Conservation (phyloP, 1,140 invertebrate species). For the Tetramorium simillimum region DNA sequence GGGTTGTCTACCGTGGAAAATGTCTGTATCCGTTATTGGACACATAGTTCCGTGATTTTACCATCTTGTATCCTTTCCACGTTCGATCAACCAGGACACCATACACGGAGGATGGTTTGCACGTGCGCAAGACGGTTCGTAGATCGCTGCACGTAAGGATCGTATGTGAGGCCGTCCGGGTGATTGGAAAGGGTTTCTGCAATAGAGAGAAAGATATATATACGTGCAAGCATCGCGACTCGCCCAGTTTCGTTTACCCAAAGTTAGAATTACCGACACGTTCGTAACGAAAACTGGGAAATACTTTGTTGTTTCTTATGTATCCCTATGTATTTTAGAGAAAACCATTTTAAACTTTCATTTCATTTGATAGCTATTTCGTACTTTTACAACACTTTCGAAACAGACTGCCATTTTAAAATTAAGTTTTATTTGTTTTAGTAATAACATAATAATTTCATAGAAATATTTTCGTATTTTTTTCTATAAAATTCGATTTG, state of each 20-base stretch:
- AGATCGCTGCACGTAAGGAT: conserved; percentile 54
- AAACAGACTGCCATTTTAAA: not conserved
- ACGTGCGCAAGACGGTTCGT: conserved; percentile 40
- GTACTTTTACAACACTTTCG: not conserved
- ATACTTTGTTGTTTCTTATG: conserved; percentile 52
- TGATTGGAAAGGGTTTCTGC: conserved; percentile 59
- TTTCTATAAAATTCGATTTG: not conserved
- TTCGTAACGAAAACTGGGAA: conserved; percentile 15
- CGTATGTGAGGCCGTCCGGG: conserved; percentile 40
- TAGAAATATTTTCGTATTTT: not conserved
- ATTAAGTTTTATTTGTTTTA: not conserved
- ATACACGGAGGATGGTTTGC: conserved; percentile 29
- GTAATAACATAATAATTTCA: conserved; percentile 1
- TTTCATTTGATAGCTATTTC: not conserved
- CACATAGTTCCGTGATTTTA: conserved; percentile 44
- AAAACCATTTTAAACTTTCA: conserved; percentile 16
- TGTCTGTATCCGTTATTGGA: conserved; percentile 39
- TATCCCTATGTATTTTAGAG: conserved; percentile 2
- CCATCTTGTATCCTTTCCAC: conserved; percentile 42
- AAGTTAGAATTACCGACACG: conserved; percentile 31
- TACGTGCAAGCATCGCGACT: conserved; percentile 53
- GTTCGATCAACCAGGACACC: conserved; percentile 39
- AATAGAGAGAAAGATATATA: conserved; percentile 1
- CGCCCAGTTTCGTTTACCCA: conserved; percentile 13
- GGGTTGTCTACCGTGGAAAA: conserved; percentile 9